Base-by-base conservation (phyloP, 2,888 invertebrate genomes). In the Rhamnusium bicolor region DNA sequence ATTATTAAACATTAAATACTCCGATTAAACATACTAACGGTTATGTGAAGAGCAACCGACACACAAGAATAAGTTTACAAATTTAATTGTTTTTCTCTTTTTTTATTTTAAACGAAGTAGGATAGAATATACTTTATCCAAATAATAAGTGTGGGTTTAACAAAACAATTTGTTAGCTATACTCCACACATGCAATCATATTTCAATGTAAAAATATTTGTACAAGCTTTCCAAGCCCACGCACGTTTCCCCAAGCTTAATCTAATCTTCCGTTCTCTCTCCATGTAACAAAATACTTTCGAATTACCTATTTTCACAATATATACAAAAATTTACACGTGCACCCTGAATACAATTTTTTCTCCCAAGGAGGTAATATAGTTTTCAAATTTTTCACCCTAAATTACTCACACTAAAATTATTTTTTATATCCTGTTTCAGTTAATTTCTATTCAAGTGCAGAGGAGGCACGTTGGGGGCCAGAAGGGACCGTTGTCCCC, bases 201-300 rank as follows among this genome's bases (percentile, higher is more conserved):
- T 61, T 61, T 61, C 61, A 61, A 61, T 61, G 61, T 61, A 61
- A 61, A 61, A 61, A 61, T 61, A 18, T 61, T 40, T 61, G 61
- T 12, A 61, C 61, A 46, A 19, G 40, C 46, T 46, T 24, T 61
- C 14, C n/a, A 12, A 46, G 46, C 61, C 47, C 47, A 61, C 61
- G 61, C 61, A 61, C 40, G n/a, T 61, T 61, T 47, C 61, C 32
- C 61, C 19, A 10, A 51, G 47, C 40, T 61, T 61, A 61, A 61
- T 61, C 61, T 61, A 61, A 61, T 61, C 61, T 47, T 19, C 21
- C 51, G 16, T 61, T 46, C 46, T 19, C 47, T 46, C 46, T 40
- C 19, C 61, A 21, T 61, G 61, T 61, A 61, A 61, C 61, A 46
- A 46, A 60, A 61, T 47, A 61, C 61, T 61, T 47, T 21, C 24